Evolutionary conservation across 2,797 vertebrate genomes (phyloP), one percentile per base, ranked within the genome.

Genomic region (Loris lydekkerianus): DNA sequence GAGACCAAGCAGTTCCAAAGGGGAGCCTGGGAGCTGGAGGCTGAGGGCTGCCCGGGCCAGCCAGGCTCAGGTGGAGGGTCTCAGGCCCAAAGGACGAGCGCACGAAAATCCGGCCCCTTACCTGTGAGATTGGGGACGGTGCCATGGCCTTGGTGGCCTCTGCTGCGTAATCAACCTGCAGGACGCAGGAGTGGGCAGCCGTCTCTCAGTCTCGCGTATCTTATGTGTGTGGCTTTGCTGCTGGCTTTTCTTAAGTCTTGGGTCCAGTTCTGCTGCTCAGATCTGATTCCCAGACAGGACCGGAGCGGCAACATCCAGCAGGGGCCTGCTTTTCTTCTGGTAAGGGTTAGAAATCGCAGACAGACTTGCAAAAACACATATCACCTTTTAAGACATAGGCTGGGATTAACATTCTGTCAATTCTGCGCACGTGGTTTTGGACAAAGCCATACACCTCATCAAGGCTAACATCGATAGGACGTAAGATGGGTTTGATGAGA

Each of bases 291-390:
- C 53, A 14, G 21, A 8, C 18, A 78, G 69, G 21, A 0, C 11
- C 69, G 0, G 31, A 78, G 7, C 2, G 3, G 80, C 8, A 78
- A 10, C 63, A 46, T 65, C 5, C 0, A 40, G 10, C 31, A 0
- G 1, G 10, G 14, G 2, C 10, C 84, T 92, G 23, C 6, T 82
- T 84, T 65, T 56, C 25, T 87, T 13, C 29, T 27, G 13, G 7
- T 49, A 5, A 84, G 80, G 6, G 14, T 78, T 34, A 86, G 65
- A 94, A 61, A 63, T 61, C 3, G 94, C 69, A 75, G 7, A 15
- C 7, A 1, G 1, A 49, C 60, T 5, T 85, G 10, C 46, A 84
- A 82, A 91, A 92, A 7, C 2, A 21, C 3, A 40, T 1, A 56
- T 40, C 15, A 7, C 5, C 3, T 81, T 15, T 86, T 84, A 63